Base-by-base conservation (phyloP, 1,140 invertebrate genomes). In the Danaus melanippus region DNA sequence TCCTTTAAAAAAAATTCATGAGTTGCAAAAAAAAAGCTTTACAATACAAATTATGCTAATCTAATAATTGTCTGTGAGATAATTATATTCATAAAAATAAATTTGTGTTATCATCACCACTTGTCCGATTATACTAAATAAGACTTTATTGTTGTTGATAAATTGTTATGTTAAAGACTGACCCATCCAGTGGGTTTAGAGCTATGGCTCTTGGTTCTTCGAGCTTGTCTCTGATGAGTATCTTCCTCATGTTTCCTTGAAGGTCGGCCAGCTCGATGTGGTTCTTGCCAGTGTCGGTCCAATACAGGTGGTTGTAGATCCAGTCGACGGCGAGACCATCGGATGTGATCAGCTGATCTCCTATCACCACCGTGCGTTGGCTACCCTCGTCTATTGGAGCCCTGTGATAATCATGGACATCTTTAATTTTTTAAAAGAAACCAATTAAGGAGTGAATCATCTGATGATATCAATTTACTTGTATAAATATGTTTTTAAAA, bases 311-410 rank as follows among this genome's bases (percentile, higher is more conserved):
- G 79, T 94, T 94, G 83, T 98, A 97, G 50, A 99, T 93, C 97
- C 97, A 99, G 86, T 99, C 97, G 42, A 98, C 94, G 1, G 97
- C 96, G 46, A 99, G 84, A 11, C 97, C 97, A 88, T 99, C 97
- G 0, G 96, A 95, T 9, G 93, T 96, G 8, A 93, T 95, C 17
- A 96, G 87, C 74, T 95, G 93, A 46, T 96, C 90, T 12, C 91
- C 91, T 10, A 97, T 92, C 1, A 97, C 93, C 6, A 94, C 92
- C 0, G 91, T 92, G 61, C 93, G 91, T 51, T 95, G 93, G 66
- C 91, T 93, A 8, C 95, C 95, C 88, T 96, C 95, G 68, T 97
- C 95, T 52, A 97, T 96, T 8, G 96, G 95, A 12, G 95, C 95
- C 87, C 93, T 95, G 15, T 15, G 66, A 42, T 74, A 82, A 61